These are phyloP conservation scores for Drosophila tsacasi DNA, from an alignment of 1,140 invertebrate species.

Conservation along the genomic window DNA sequence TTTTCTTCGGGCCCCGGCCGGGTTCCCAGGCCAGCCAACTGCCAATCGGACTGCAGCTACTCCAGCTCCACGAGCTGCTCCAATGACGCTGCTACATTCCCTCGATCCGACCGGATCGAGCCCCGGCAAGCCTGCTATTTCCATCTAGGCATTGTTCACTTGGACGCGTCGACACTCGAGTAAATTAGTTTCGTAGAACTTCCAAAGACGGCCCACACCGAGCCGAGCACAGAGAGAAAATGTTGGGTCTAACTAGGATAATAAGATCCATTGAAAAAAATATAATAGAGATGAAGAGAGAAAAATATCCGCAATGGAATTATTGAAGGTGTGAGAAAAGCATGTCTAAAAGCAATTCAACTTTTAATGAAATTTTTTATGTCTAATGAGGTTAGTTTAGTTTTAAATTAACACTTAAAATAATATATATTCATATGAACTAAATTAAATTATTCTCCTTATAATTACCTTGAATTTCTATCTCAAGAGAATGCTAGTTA, in stretches of 20 bases:
- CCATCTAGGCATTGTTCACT: constrained; percentile 56
- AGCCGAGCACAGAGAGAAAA: constrained; percentile 14
- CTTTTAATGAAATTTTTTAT: background rate
- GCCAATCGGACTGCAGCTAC: constrained; percentile 41
- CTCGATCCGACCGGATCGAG: constrained; percentile 13
- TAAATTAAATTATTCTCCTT: too few relatives aligned
- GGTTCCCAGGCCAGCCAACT: constrained; percentile 38
- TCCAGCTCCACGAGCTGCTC: constrained; percentile 29
- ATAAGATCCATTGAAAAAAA: background rate
- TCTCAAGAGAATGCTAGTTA: background rate
- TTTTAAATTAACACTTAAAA: background rate
- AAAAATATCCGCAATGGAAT: too few relatives aligned
- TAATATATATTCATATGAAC: too few relatives aligned
- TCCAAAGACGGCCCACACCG: constrained; percentile 55
- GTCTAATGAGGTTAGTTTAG: background rate
- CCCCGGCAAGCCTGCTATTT: constrained; percentile 12
- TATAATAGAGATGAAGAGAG: too few relatives aligned
- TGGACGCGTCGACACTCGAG: constrained; percentile 67
- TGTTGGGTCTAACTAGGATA: too few relatives aligned
- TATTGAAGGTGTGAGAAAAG: background rate
- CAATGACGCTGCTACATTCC: constrained; percentile 43
- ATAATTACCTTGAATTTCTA: too few relatives aligned
- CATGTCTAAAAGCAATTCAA: background rate
- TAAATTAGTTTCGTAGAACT: constrained; percentile 84
- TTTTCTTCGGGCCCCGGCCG: constrained; percentile 3